phyloP scores from a whole-genome alignment of 1,140 invertebrate genomes.

The Euura lappo region DNA sequence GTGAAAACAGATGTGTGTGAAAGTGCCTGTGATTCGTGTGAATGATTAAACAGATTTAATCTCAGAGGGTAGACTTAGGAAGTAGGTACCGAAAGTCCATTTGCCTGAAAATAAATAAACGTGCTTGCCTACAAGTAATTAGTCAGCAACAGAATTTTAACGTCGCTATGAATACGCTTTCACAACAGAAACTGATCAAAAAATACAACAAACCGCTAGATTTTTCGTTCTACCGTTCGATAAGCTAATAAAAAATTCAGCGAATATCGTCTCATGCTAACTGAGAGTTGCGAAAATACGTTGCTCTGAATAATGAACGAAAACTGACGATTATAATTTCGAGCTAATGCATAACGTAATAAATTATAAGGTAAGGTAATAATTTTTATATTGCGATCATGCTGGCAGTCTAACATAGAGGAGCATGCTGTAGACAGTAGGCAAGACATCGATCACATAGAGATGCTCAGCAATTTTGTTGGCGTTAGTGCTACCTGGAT shows the following conservation, averaged over 20 bases:
- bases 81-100: not conserved
- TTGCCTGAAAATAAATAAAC: not conserved
- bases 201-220: too few relatives aligned
- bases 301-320: too few relatives aligned
- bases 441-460: slow-evolving; percentile 14
- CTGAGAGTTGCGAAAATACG: too few relatives aligned
- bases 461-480: slow-evolving; percentile 11
- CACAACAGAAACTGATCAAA: too few relatives aligned
- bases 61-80: not conserved
- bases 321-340: too few relatives aligned
- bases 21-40: not conserved
- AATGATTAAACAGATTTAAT: not conserved
- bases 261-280: too few relatives aligned
- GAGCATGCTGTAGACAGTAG: slow-evolving; percentile 6
- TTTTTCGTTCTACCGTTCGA: too few relatives aligned
- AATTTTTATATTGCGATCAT: not conserved
- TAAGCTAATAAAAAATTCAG: too few relatives aligned
- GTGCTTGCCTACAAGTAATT: too few relatives aligned
- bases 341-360: too few relatives aligned
- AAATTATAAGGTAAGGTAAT: not conserved
- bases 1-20: not conserved
- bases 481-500: slow-evolving; percentile 78
- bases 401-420: slow-evolving; percentile 1
- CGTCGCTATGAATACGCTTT: too few relatives aligned
- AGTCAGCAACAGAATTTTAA: not conserved